A percentile compares a stretch with the other conserved stretches of the same genome.
Conservation (phyloP, 1,140 invertebrate species). For the Zeugodacus cucurbitae region DNA sequence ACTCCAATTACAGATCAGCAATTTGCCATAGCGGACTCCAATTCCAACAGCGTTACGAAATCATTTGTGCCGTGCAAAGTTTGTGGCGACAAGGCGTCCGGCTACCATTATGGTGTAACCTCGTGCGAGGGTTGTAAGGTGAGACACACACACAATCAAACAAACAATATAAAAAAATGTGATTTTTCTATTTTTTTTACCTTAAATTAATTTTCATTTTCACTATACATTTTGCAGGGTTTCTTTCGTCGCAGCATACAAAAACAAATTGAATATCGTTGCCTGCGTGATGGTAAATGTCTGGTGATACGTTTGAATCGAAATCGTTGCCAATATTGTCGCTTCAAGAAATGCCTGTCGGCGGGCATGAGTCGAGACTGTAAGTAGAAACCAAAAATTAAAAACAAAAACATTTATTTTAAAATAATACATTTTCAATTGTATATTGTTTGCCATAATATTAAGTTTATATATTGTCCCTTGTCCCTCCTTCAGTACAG, state of each 20-base stretch:
- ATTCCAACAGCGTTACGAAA: conserved; percentile 73
- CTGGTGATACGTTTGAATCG: conserved; percentile 95
- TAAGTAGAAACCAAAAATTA: conserved; percentile 65
- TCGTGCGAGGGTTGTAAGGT: conserved; percentile 99
- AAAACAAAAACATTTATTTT: conserved; percentile 3
- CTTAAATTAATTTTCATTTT: conserved; percentile 31
- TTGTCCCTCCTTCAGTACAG: not conserved
- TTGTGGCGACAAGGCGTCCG: conserved; percentile 99
- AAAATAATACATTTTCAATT: conserved; percentile 21
- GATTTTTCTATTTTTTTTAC: not conserved
- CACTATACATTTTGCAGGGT: conserved; percentile 70
- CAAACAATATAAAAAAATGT: conserved; percentile 29
- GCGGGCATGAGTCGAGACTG: conserved; percentile 98
- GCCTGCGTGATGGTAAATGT: conserved; percentile 96
- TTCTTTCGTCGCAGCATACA: conserved; percentile 93
- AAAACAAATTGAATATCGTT: conserved; percentile 98
- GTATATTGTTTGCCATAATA: not conserved
- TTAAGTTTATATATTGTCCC: not conserved
- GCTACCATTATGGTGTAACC: conserved; percentile 99
- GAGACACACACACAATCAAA: conserved; percentile 63
- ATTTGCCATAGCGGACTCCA: conserved; percentile 82
- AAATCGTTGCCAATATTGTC: conserved; percentile 97
- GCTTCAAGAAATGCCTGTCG: conserved; percentile 97
- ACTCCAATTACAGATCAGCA: conserved; percentile 57
- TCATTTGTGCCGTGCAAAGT: conserved; percentile 95